phyloP scores from a whole-genome alignment of 2,113 vertebrate genomes.

The Phycodurus eques region DNA sequence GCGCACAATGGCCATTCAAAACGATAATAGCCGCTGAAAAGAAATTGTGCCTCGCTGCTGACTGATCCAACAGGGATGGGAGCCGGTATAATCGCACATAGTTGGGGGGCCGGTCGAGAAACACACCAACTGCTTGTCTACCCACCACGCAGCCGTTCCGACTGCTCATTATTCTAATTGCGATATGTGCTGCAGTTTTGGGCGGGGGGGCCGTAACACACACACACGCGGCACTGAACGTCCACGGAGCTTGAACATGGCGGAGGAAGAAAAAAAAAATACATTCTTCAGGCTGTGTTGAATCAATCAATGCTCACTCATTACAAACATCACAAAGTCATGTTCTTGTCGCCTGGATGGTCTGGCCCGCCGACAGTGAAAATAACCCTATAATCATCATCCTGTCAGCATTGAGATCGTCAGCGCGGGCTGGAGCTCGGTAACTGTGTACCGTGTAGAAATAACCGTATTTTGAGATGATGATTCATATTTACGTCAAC shows the following conservation, averaged over 20 bases:
- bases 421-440: slow-evolving; percentile 52
- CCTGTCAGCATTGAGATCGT: slow-evolving; percentile 74
- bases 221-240: slow-evolving; percentile 32
- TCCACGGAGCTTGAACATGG: slow-evolving; percentile 50
- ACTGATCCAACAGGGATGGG: slow-evolving; percentile 66
- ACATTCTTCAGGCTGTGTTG: slow-evolving; percentile 64
- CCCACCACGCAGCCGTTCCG: slow-evolving; percentile 53
- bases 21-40: slow-evolving; percentile 71
- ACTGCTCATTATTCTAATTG: slow-evolving; percentile 71
- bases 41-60: slow-evolving; percentile 65
- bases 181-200: slow-evolving; percentile 34
- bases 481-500: slow-evolving; percentile 10
- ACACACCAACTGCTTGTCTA: slow-evolving; percentile 47
- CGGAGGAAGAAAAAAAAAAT: slow-evolving; percentile 12
- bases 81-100: slow-evolving; percentile 56
- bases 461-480: slow-evolving; percentile 16
- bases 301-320: slow-evolving; percentile 80
- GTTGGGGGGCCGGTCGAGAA: slow-evolving; percentile 60
- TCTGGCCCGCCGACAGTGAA: slow-evolving; percentile 73
- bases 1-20: slow-evolving; percentile 71
- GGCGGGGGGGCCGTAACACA: background rate
- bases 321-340: slow-evolving; percentile 80
- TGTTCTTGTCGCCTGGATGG: slow-evolving; percentile 77
- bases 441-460: slow-evolving; percentile 26
- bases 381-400: slow-evolving; percentile 77